Percentiles rank a stretch among this genome's conserved stretches.
phyloP scores from a whole-genome alignment of 2,888 invertebrate genomes.

The Acheta domesticus region DNA sequence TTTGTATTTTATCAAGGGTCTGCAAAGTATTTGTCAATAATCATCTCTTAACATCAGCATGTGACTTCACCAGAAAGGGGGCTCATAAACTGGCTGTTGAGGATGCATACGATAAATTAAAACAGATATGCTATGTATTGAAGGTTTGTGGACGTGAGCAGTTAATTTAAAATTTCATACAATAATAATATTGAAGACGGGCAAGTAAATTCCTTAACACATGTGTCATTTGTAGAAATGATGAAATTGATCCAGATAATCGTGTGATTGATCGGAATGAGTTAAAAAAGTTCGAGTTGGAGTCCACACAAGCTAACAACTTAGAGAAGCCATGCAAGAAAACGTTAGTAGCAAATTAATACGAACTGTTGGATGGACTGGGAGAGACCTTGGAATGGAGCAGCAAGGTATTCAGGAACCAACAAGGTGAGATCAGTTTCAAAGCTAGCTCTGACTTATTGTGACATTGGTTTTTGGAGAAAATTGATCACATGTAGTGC shows the following conservation, averaged over 20 bases:
- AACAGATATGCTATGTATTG: not conserved
- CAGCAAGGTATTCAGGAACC: conserved; percentile 65
- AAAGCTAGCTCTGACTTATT: too few relatives aligned
- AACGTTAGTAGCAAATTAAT: conserved; percentile 59
- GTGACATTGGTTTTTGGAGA: too few relatives aligned
- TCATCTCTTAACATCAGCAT: not conserved
- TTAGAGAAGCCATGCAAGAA: conserved; percentile 40
- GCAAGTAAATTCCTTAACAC: too few relatives aligned
- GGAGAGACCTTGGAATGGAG: conserved; percentile 63
- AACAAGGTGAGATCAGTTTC: conserved; percentile 44
- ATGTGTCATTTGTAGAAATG: too few relatives aligned
- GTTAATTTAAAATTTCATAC: too few relatives aligned
- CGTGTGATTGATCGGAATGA: too few relatives aligned
- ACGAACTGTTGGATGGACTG: conserved; percentile 68
- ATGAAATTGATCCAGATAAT: too few relatives aligned
- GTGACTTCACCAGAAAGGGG: not conserved
- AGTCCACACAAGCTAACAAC: not conserved
- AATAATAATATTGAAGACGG: too few relatives aligned
- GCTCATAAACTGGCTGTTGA: not conserved
- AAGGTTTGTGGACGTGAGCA: not conserved
- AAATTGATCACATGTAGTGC: too few relatives aligned
- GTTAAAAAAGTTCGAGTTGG: too few relatives aligned
- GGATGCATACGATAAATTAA: not conserved
- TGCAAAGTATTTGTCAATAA: not conserved
- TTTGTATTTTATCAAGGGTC: not conserved